Conservation (phyloP, 1,140 invertebrate genomes). For the Drosophila athabasca region DNA sequence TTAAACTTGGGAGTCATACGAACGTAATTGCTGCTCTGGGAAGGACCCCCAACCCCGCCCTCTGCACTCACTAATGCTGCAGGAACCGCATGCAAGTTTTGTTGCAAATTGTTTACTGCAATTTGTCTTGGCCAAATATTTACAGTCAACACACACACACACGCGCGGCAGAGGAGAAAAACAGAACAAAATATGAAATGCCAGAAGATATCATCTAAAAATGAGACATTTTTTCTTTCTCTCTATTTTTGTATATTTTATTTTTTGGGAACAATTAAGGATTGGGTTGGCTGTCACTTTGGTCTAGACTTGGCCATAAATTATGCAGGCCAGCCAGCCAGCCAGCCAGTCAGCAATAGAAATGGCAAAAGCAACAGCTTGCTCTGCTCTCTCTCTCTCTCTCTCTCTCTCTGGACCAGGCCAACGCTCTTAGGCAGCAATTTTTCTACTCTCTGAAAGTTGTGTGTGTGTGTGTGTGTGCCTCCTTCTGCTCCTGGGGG, state of each 20-base stretch:
- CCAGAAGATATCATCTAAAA: conserved; percentile 62
- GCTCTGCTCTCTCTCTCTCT: neutral
- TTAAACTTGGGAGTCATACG: conserved; percentile 43
- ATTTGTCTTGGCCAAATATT: conserved; percentile 79
- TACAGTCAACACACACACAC: conserved; percentile 31
- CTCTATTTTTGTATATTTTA: neutral
- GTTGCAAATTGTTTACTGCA: conserved; percentile 79
- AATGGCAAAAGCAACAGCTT: conserved; percentile 54
- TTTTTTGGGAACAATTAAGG: neutral
- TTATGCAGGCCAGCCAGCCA: conserved; percentile 40
- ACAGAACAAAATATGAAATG: conserved; percentile 47
- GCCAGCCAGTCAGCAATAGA: neutral
- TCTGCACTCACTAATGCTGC: conserved; percentile 16
- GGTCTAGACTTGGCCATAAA: conserved; percentile 72
- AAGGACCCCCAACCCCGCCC: neutral
- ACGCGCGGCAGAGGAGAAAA: neutral
- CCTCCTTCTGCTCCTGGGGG: conserved; percentile 31
- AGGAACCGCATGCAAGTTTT: conserved; percentile 55
- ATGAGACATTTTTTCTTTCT: conserved; percentile 6
- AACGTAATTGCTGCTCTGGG: conserved; percentile 60
- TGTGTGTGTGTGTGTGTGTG: neutral
- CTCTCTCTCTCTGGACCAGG: neutral
- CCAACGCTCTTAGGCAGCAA: conserved; percentile 48
- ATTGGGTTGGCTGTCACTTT: conserved; percentile 50
- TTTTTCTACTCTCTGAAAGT: conserved; percentile 24